Conservation (phyloP, 2,797 vertebrate genomes). For the Neoniphon sammara region DNA sequence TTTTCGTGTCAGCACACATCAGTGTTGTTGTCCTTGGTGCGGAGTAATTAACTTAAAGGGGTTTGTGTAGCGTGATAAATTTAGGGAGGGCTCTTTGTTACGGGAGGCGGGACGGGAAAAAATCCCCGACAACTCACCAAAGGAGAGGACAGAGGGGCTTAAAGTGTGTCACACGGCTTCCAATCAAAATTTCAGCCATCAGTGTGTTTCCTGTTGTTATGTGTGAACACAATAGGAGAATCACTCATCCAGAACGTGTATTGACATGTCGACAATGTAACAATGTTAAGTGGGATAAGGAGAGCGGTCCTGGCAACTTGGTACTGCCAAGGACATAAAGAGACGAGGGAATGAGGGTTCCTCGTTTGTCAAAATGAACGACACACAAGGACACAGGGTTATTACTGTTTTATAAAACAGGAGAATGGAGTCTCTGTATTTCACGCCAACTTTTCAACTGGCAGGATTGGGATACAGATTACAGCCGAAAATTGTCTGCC, state of each 20-base stretch:
- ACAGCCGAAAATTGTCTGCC: constrained; percentile 45
- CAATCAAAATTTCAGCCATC: constrained; percentile 69
- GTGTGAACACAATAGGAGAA: constrained; percentile 75
- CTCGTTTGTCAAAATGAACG: constrained; percentile 50
- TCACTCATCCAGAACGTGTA: constrained; percentile 70
- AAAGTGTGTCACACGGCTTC: constrained; percentile 73
- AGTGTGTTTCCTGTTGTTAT: constrained; percentile 76
- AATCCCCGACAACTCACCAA: constrained; percentile 58
- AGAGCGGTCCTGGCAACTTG: constrained; percentile 52
- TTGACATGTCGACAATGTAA: constrained; percentile 79
- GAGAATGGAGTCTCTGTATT: not conserved
- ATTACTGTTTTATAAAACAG: constrained; percentile 13
- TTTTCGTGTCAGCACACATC: constrained; percentile 80
- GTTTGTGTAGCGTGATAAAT: constrained; percentile 78
- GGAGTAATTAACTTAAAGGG: constrained; percentile 81
- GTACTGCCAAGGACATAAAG: constrained; percentile 60
- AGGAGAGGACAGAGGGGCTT: constrained; percentile 60
- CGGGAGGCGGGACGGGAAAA: constrained; percentile 46
- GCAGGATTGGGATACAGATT: constrained; percentile 38
- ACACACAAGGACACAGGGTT: constrained; percentile 47
- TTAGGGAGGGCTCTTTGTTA: constrained; percentile 74
- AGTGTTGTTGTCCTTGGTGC: constrained; percentile 74
- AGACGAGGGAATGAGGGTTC: constrained; percentile 33
- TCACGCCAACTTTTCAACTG: constrained; percentile 38
- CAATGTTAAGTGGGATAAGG: constrained; percentile 74